These are phyloP conservation scores for Palythoa caribaeorum DNA, from an alignment of 92 coral and sea anemone species.

Conservation along the genomic window DNA sequence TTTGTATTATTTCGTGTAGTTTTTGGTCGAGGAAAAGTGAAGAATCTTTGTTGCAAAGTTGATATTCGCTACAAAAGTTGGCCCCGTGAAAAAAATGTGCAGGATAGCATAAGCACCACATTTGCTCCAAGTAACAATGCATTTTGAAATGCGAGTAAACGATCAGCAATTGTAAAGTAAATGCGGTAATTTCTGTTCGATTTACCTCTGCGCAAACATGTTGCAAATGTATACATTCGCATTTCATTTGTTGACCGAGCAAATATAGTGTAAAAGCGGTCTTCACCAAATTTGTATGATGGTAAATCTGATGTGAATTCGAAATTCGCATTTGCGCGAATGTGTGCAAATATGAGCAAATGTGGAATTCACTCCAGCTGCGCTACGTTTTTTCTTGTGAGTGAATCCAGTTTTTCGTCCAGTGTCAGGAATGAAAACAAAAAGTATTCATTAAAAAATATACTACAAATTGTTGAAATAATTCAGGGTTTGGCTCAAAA, in stretches of 20 bases:
- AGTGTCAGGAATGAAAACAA: no score
- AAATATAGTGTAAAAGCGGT: constrained; percentile 20
- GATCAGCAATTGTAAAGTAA: constrained; percentile 23
- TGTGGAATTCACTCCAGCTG: constrained; percentile 6
- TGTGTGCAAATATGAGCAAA: constrained; percentile 31
- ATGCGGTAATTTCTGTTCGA: background rate
- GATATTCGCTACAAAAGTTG: constrained; percentile 9
- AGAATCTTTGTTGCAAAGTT: constrained; percentile 27
- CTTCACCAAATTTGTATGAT: constrained; percentile 17
- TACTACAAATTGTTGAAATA: no score
- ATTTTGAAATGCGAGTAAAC: constrained; percentile 25
- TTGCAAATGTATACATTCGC: constrained; percentile 22
- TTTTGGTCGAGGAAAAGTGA: constrained; percentile 24
- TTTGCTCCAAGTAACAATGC: constrained; percentile 23
- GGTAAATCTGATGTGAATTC: constrained; percentile 9
- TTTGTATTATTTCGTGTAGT: constrained; percentile 22
- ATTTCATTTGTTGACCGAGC: constrained; percentile 20
- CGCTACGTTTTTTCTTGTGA: constrained; percentile 6
- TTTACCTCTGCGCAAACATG: constrained; percentile 24
- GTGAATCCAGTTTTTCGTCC: no score
- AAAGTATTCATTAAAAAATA: no score
- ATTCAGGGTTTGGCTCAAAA: no score
- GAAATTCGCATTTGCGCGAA: constrained; percentile 33
- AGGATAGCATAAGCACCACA: constrained; percentile 32
- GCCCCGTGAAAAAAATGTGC: constrained; percentile 32